These are phyloP conservation scores for Cottus gobio DNA, from an alignment of 2,113 vertebrate genomes.

Conservation along the genomic window DNA sequence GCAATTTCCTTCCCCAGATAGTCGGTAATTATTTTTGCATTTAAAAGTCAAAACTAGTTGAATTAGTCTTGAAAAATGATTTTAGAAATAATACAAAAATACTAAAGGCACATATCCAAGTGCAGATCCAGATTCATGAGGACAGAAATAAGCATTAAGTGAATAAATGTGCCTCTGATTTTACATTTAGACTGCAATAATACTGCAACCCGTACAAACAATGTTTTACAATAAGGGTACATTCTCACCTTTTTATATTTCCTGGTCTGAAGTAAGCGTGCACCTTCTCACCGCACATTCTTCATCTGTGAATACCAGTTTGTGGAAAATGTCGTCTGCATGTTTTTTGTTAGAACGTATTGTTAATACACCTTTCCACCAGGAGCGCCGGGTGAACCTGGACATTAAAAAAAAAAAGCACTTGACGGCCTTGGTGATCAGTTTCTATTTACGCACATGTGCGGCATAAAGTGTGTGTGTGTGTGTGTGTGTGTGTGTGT, in stretches of 20 bases:
- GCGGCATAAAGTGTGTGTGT: conserved; percentile 28
- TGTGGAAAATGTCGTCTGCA: background rate
- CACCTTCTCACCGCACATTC: background rate
- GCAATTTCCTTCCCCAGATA: background rate
- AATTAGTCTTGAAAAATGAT: background rate
- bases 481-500: conserved; percentile 6
- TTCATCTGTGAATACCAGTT: background rate
- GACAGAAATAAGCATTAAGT: background rate
- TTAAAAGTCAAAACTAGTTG: background rate
- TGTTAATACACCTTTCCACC: background rate
- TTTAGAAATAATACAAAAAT: background rate
- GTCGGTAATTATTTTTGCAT: background rate
- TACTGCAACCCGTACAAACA: background rate
- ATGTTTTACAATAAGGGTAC: background rate
- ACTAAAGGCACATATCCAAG: background rate
- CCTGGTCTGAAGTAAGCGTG: background rate
- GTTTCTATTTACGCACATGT: conserved; percentile 37
- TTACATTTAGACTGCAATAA: background rate
- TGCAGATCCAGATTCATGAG: background rate
- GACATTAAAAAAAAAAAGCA: too few species aligned
- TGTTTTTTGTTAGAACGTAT: background rate
- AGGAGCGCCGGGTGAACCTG: too few species aligned
- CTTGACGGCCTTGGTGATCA: conserved; percentile 1
- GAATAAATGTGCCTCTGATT: background rate
- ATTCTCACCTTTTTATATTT: background rate